phyloP scores from a whole-genome alignment of 1,140 invertebrate species.

The Piezodorus guildinii region DNA sequence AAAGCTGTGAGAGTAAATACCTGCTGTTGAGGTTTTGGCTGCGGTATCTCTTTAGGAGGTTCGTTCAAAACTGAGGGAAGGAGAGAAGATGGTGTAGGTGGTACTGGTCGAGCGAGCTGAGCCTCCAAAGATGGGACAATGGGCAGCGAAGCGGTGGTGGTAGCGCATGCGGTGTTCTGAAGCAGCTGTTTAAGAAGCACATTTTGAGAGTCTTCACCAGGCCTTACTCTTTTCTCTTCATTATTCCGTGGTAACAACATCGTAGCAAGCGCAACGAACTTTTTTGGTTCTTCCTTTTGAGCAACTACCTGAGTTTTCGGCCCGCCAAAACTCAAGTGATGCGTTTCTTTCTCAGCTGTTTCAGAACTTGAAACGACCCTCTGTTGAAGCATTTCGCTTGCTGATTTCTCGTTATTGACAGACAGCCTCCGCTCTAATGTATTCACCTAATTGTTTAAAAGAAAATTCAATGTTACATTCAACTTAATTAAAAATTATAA shows the following conservation, averaged over 20 bases:
- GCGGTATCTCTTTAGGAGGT: slow-evolving; percentile 21
- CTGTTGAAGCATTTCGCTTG: slow-evolving; percentile 25
- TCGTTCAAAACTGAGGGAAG: slow-evolving; percentile 34
- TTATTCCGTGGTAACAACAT: slow-evolving; percentile 26
- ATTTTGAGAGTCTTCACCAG: slow-evolving; percentile 48
- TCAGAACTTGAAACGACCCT: slow-evolving; percentile 25
- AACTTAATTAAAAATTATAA: too few species aligned
- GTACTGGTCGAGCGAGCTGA: slow-evolving; percentile 56
- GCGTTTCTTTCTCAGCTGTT: slow-evolving; percentile 22
- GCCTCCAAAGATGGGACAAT: slow-evolving; percentile 59
- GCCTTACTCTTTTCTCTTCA: slow-evolving; percentile 20
- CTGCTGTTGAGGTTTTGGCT: slow-evolving; percentile 6
- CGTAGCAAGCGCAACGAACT: slow-evolving; percentile 27
- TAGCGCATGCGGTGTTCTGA: slow-evolving; percentile 65
- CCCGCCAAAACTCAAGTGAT: slow-evolving; percentile 18
- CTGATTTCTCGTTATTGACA: neutral
- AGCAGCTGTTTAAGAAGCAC: slow-evolving; percentile 79
- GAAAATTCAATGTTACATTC: too few species aligned
- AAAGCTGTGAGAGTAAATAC: neutral
- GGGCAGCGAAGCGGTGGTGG: slow-evolving; percentile 47
- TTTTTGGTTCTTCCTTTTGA: slow-evolving; percentile 25
- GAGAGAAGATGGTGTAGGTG: slow-evolving; percentile 42
- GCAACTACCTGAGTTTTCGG: neutral
- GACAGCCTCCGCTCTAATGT: neutral
- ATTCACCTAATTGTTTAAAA: neutral